These are phyloP conservation scores for Periophthalmodon schlosseri DNA, from an alignment of 2,113 vertebrate genomes.

Conservation along the genomic window DNA sequence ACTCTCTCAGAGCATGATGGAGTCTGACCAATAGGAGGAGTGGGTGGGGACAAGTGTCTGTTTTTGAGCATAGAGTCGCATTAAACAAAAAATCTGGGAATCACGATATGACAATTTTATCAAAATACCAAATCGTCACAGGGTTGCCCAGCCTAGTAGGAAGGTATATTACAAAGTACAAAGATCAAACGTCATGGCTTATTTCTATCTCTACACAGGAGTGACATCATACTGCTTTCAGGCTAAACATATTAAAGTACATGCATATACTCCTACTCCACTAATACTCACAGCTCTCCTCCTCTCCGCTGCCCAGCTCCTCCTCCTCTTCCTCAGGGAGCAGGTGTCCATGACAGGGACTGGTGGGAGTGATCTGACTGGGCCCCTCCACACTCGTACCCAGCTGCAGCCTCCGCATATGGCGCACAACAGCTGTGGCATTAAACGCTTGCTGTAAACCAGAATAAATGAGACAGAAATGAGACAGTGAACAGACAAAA, in stretches of 20 bases:
- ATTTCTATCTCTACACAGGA: too few relatives aligned
- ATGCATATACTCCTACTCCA: neutral
- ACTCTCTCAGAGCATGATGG: too few relatives aligned
- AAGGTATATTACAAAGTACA: too few relatives aligned
- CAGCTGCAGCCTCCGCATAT: constrained; percentile 95
- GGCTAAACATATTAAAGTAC: neutral
- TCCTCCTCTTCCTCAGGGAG: constrained; percentile 72
- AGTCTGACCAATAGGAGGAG: too few relatives aligned
- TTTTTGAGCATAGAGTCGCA: too few relatives aligned
- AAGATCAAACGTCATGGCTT: too few relatives aligned
- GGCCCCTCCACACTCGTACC: constrained; percentile 90
- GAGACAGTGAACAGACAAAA: constrained; percentile 18
- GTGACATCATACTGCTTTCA: too few relatives aligned
- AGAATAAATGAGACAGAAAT: constrained; percentile 17
- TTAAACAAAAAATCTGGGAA: too few relatives aligned
- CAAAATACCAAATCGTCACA: too few relatives aligned
- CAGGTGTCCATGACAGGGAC: constrained; percentile 80
- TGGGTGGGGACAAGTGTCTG: too few relatives aligned
- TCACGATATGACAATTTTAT: too few relatives aligned
- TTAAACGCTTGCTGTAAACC: constrained; percentile 93
- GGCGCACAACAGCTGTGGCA: constrained; percentile 93
- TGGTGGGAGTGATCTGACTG: constrained; percentile 80
- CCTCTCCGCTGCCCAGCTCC: constrained; percentile 72
- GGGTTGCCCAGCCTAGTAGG: too few relatives aligned
- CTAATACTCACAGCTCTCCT: constrained; percentile 68